Percentiles rank a stretch among this genome's conserved stretches.
Conservation (phyloP, 1,140 invertebrate species). For the Drosophila paulistorum region DNA sequence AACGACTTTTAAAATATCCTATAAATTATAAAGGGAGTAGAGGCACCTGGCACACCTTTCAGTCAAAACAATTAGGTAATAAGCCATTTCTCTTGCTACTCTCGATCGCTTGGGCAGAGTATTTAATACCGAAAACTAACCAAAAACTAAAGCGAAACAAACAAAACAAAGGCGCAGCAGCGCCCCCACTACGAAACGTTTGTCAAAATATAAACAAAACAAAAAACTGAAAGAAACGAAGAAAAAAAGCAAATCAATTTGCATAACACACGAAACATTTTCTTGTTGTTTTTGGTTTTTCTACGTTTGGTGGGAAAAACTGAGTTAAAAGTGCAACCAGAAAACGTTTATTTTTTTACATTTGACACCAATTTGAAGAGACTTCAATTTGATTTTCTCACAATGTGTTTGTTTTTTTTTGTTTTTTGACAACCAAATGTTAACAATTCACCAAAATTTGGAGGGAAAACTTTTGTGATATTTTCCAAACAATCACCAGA, state of each 20-base stretch:
- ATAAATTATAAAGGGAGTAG: too few species aligned
- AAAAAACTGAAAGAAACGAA: conserved; percentile 32
- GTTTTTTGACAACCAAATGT: conserved; percentile 36
- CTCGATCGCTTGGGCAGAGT: neutral
- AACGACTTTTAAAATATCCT: neutral
- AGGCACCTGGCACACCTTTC: too few species aligned
- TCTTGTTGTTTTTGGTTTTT: neutral
- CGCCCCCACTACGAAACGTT: conserved; percentile 17
- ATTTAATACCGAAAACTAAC: neutral
- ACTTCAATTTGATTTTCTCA: conserved; percentile 14
- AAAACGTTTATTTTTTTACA: conserved; percentile 14
- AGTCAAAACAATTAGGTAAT: too few species aligned
- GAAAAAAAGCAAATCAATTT: conserved; percentile 72
- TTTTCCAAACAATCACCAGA: neutral
- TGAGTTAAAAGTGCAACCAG: conserved; percentile 23
- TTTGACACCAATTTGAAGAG: conserved; percentile 14
- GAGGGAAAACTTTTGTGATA: conserved; percentile 1
- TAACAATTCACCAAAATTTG: conserved; percentile 4
- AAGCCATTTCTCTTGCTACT: too few species aligned
- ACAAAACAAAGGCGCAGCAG: conserved; percentile 64
- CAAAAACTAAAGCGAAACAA: neutral
- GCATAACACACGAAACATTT: conserved; percentile 54
- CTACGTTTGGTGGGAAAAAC: conserved; percentile 25
- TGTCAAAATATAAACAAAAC: conserved; percentile 72
- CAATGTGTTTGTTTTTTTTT: neutral